Evolutionary conservation across 2,888 invertebrate genomes (phyloP).

Genomic region (Apodemia hepburni): DNA sequence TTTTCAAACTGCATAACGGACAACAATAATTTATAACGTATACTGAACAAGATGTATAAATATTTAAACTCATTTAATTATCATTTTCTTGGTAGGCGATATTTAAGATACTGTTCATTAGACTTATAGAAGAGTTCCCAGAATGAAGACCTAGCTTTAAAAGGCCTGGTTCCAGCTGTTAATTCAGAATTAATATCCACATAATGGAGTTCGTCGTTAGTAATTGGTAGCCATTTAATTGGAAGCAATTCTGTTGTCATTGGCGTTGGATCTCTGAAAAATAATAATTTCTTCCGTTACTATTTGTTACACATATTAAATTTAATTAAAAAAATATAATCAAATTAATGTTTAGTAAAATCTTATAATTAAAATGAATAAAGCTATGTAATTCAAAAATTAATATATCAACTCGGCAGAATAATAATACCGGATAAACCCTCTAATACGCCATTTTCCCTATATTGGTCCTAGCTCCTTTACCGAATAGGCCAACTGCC

Average conservation of each 20-base stretch:
- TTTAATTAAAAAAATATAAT: too few relatives aligned
- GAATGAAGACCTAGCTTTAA: not conserved
- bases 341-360: too few relatives aligned
- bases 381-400: too few relatives aligned
- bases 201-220: slow-evolving; percentile 10
- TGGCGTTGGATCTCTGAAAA: not conserved
- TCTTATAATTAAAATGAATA: too few relatives aligned
- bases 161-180: not conserved
- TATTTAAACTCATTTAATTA: not conserved
- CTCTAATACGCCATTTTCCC: too few relatives aligned
- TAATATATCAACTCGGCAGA: too few relatives aligned
- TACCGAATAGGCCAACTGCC: too few relatives aligned
- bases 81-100: not conserved
- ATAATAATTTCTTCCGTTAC: not conserved
- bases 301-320: too few relatives aligned
- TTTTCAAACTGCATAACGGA: not conserved
- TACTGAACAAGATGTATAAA: not conserved
- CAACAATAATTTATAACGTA: not conserved
- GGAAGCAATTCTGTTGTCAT: not conserved
- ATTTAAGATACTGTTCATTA: slow-evolving; percentile 1
- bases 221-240: slow-evolving; percentile 5
- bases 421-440: too few relatives aligned
- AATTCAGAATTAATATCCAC: slow-evolving; percentile 4
- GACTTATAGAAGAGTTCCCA: slow-evolving; percentile 9
- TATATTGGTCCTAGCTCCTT: too few relatives aligned